Evolutionary conservation across 1,140 invertebrate species (phyloP), one percentile per base, ranked within the genome.

Genomic region (Solenopsis fugax): DNA sequence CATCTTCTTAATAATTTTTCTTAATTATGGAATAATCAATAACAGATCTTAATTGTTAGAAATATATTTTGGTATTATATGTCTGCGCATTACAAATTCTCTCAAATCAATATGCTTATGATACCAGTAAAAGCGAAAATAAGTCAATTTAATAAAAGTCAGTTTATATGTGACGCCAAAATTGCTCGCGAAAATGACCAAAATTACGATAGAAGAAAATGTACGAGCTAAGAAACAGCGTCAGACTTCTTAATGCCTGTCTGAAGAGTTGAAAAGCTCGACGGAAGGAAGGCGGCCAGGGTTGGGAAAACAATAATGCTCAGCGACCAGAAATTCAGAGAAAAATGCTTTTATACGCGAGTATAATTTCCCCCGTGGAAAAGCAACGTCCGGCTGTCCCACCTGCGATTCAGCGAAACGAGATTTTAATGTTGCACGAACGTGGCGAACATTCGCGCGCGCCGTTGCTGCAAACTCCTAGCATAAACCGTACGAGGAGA

Each of bases 231-330:
- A 56, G 34, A 45, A 81, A 48, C 54, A 73, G 67, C n/a, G 16
- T 69, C 52, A 52, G 78, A 21, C 29, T 75, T 72, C 54, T 84
- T 84, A 62, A 84, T 84, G 80, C 16, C 45, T 84, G 69, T 29
- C 80, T 41, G 54, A 84, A 50, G 54, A 73, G 41, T 60, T 60
- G 45, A 73, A 58, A 84, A 60, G 24, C 69, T 41, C 80, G 37
- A 4, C 24, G 69, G 54, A 84, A 71, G 58, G 69, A 84, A 62
- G 7, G 69, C 24, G n/a, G 62, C 54, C 54, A 67, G 67, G 24
- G 69, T 56, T 48, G 69, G 54, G 80, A 75, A 84, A 84, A 84
- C 80, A 92, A 91, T 92, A 89, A 90, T 85, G 88, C 87, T 88
- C 88, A 87, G 81, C 60, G 69, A 87, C 85, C 86, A 85, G 84